Evolutionary conservation across 53 echinoderm and acorn worm species (phyloP).

Genomic region (Actinopyga echinites): DNA sequence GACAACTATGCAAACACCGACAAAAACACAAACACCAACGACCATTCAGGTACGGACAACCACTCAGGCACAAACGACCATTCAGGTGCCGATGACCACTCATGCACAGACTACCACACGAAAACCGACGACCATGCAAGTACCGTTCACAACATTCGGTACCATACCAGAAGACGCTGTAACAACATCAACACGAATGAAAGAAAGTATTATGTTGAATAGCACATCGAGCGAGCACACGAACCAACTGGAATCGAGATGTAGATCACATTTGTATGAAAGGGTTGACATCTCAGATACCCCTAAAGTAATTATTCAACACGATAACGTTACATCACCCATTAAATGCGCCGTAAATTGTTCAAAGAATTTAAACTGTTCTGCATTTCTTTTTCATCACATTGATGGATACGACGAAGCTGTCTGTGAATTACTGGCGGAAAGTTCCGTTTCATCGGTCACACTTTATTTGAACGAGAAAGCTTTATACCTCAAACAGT

Average conservation of each 20-base stretch:
- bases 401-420: background rate
- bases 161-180: no score
- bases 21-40: background rate
- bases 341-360: slow-evolving; percentile 16
- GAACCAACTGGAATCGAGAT: background rate
- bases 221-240: no score
- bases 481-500: no score
- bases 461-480: no score
- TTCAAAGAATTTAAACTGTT: slow-evolving; percentile 1
- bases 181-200: no score
- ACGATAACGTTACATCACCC: background rate
- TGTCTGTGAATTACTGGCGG: slow-evolving; percentile 5
- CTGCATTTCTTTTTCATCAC: background rate
- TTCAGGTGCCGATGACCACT: background rate
- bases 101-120: background rate
- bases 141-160: background rate
- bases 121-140: background rate
- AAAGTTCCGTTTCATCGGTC: background rate
- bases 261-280: background rate
- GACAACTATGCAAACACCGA: background rate
- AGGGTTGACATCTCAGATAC: background rate
- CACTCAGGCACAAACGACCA: background rate
- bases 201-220: no score
- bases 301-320: background rate
- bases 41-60: background rate